Conservation (phyloP, 2,113 vertebrate genomes). For the Lipophrys pholis region DNA sequence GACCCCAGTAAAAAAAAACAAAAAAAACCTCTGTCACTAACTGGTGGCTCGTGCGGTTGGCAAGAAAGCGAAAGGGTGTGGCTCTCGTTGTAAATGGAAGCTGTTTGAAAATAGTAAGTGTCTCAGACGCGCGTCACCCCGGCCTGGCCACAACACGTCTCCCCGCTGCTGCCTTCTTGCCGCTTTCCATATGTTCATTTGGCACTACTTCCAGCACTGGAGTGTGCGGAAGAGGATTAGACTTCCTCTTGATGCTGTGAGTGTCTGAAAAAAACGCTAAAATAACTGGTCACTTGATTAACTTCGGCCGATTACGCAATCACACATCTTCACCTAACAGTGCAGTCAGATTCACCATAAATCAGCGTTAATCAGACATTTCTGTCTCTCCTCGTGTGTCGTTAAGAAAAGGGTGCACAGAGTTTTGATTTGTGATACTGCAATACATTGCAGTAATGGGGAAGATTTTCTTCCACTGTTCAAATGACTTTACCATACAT, state of each 20-base stretch:
- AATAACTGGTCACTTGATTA: conserved; percentile 17
- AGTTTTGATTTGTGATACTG: too few relatives aligned
- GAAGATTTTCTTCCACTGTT: too few relatives aligned
- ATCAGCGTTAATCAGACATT: not conserved
- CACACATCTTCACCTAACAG: not conserved
- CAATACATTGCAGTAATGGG: too few relatives aligned
- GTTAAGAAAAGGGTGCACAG: too few relatives aligned
- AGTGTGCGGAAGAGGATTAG: conserved; percentile 9
- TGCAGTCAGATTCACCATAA: not conserved
- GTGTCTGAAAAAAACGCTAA: conserved; percentile 16
- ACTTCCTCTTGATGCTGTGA: not conserved
- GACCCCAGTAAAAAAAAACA: conserved; percentile 4
- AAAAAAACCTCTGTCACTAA: conserved; percentile 19
- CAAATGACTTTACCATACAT: too few relatives aligned
- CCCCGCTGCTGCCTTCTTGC: conserved; percentile 26
- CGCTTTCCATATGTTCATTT: conserved; percentile 57
- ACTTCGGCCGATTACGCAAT: not conserved
- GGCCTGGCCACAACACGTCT: conserved; percentile 46
- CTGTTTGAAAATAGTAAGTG: conserved; percentile 56
- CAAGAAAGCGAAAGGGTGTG: conserved; percentile 52
- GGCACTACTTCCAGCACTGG: conserved; percentile 19
- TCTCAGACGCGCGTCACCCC: conserved; percentile 53
- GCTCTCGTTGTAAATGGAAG: conserved; percentile 55
- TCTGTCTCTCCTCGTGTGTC: not conserved
- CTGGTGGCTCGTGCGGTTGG: conserved; percentile 32